Evolutionary conservation across 2,888 invertebrate genomes (phyloP).

Genomic region (Slavum lentiscoides): DNA sequence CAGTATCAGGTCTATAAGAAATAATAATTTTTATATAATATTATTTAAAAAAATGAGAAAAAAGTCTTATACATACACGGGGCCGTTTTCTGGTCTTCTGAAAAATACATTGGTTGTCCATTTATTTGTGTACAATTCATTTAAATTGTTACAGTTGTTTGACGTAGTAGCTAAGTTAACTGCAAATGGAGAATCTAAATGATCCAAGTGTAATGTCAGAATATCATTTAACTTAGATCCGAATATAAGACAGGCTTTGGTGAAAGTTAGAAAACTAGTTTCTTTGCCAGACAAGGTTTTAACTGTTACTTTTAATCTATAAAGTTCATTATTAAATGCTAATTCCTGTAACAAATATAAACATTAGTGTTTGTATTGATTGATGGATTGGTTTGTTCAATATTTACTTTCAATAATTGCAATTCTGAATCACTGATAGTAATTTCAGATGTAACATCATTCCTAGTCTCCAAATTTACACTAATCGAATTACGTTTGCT

Average conservation of each 20-base stretch:
- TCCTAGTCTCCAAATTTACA: conserved; percentile 40
- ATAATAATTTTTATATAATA: neutral
- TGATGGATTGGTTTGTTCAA: neutral
- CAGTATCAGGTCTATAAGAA: conserved; percentile 76
- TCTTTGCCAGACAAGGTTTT: conserved; percentile 70
- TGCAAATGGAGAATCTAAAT: conserved; percentile 77
- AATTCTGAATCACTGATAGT: conserved; percentile 21
- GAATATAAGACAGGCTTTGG: conserved; percentile 71
- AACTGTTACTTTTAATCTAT: conserved; percentile 73
- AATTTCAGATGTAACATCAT: conserved; percentile 21
- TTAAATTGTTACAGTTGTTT: conserved; percentile 3
- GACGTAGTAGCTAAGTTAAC: conserved; percentile 45
- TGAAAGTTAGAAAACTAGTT: conserved; percentile 73
- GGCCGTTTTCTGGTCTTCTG: conserved; percentile 43
- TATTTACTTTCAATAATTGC: conserved; percentile 33
- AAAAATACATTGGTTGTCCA: conserved; percentile 39
- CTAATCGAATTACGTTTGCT: conserved; percentile 17
- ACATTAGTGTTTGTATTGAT: neutral
- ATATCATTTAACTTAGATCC: conserved; percentile 78
- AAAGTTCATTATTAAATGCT: conserved; percentile 72
- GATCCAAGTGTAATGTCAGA: conserved; percentile 78
- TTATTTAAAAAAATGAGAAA: neutral
- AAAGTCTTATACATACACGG: conserved; percentile 23
- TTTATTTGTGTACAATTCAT: conserved; percentile 22
- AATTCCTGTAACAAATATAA: conserved; percentile 63